Evolutionary conservation across 2,888 invertebrate genomes (phyloP), one percentile per base, ranked within the genome.

Genomic region (Pemphredon lugubris): DNA sequence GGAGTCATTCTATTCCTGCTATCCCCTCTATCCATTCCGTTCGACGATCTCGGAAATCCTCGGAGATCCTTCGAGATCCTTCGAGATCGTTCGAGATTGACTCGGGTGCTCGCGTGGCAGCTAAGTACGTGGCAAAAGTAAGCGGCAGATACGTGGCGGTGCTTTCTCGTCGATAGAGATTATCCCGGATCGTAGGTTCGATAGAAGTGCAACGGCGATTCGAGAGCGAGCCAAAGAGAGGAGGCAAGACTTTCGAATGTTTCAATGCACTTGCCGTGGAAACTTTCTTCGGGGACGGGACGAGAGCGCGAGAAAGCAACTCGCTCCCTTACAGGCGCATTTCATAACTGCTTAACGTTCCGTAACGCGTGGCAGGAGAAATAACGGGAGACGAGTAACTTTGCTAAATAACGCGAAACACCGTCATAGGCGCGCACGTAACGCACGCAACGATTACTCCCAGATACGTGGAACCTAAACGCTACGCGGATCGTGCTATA

Each of bases 321-420:
- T 72, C 77, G 80, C 79, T 81, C 83, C 85, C 84, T 85, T 85
- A 83, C 83, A 85, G 85, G 84, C 79, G 83, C 85, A 89, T 89
- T 89, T 89, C 88, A 88, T 89, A 89, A 89, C 88, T 86, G 85
- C 81, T 85, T 84, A 87, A 84, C 87, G 86, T 87, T 85, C 88
- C 86, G 86, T 87, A 86, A 88, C 87, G 83, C 83, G n/a, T n/a
- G n/a, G n/a, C n/a, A 81, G 72, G 5, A 6, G 23, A 44, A 57
- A 60, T 58, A 73, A 68, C 47, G n/a, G n/a, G n/a, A n/a, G n/a
- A 16, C 32, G 44, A 45, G 18, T 57, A 16, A 37, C 54, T 42
- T 55, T 54, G 48, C 63, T 60, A 67, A 63, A 64, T 51, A 73
- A 69, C 69, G n/a, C 50, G 64, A 71, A 64, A 64, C 61, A 16